Base-by-base conservation (phyloP, 1,140 invertebrate species). In the Drosophila sp. region DNA sequence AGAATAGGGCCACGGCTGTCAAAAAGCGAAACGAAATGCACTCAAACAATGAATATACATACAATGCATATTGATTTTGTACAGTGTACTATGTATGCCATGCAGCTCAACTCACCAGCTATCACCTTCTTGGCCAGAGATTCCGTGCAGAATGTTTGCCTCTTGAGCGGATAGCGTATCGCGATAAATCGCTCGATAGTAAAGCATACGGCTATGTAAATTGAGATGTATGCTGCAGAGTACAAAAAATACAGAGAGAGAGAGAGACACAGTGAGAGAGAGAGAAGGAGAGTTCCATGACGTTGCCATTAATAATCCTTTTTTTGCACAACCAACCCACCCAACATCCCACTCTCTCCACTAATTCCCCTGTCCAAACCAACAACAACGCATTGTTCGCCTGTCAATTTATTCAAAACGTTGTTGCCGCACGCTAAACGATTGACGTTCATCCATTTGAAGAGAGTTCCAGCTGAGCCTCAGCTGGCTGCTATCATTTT, bases 121-220 rank as follows among this genome's bases (percentile, higher is more conserved):
- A 95, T 95, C 54, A 96, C 94, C 72, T 90, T 93, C 80, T 94
- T 93, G 35, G 94, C 94, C 77, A 94, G 85, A 35, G 92, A 92
- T 74, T 95, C 94, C 1, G 95, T 96, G 83, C 95, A 96, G 77
- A 95, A 93, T 33, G 95, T 93, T 92, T 95, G 95, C 27, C 96
- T 95, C 72, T 94, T 94, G 82, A 97, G 95, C 25, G 96, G 96
- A 92, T 96, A 94, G 72, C 95, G 95, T 4, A 97, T 95, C 30
- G 95, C 96, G 60, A 96, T 95, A 93, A 96, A 97, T 47, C 96
- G 92, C 92, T 97, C 96, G 62, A 96, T 93, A 2, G 96, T 97
- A 90, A 97, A 97, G 32, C 95, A 95, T 3, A 96, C 95, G 30
- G 95, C 96, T 58, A 97, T 92, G 95, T 96, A 96, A 38, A 96